phyloP scores from a whole-genome alignment of 2,797 vertebrate species.

The Ammospiza maritima region DNA sequence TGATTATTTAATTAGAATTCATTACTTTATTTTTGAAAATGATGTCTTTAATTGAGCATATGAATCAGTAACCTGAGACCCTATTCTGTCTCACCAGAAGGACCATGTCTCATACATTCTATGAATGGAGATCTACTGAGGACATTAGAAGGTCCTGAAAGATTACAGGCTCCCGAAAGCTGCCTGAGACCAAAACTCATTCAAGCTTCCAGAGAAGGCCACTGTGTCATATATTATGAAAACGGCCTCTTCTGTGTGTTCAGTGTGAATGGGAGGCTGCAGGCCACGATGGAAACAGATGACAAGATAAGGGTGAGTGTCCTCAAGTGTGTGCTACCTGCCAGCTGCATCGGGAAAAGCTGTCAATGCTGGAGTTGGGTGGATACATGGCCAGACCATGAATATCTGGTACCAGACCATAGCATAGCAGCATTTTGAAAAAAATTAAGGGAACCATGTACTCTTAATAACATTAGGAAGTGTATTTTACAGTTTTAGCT shows the following conservation, averaged over 20 bases:
- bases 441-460: background rate
- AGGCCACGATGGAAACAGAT: conserved; percentile 87
- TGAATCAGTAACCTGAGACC: background rate
- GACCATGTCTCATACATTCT: conserved; percentile 98
- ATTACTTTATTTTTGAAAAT: background rate
- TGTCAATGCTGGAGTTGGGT: background rate
- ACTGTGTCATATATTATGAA: conserved; percentile 94
- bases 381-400: background rate
- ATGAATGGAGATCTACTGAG: conserved; percentile 98
- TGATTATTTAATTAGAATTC: background rate
- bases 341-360: background rate
- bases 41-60: background rate
- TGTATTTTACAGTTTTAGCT: background rate
- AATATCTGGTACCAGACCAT: background rate
- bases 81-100: conserved; percentile 80
- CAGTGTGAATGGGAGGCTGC: conserved; percentile 93
- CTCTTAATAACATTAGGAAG: background rate
- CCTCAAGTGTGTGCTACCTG: too few species aligned
- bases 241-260: conserved; percentile 92
- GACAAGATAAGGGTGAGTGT: conserved; percentile 89
- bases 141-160: conserved; percentile 88
- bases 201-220: conserved; percentile 92
- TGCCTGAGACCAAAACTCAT: conserved; percentile 89
- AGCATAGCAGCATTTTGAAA: background rate
- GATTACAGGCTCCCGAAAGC: conserved; percentile 84